Evolutionary conservation across 2,888 invertebrate species (phyloP), one percentile per base, ranked within the genome.

Genomic region (Onchidella celtica): DNA sequence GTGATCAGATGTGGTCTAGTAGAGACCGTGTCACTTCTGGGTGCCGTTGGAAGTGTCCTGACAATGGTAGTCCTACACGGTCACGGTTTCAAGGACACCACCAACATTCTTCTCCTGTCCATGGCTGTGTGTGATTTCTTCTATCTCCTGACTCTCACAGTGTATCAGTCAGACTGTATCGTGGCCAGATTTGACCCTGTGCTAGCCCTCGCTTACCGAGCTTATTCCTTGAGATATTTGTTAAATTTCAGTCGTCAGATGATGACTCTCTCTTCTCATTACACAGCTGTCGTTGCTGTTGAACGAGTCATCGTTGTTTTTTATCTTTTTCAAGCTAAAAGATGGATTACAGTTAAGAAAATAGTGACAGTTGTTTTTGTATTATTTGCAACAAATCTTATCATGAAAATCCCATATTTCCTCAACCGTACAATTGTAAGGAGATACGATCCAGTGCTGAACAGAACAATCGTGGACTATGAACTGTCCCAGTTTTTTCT

Each of bases 91-190:
- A 4, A 3, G 40, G 9, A 24, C 38, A 70, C 36, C 3, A 70
- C 14, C 70, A 70, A 14, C n/a, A 21, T 70, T n/a, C 9, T 70
- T 21, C 70, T 70, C n/a, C 21, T 38, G 32, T 70, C 70, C 11
- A 17, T 70, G 70, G 70, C 70, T 4, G 70, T 70, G n/a, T 24
- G 32, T 38, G 70, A 70, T 40, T 24, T 70, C 6, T n/a, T 70
- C 11, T 24, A 32, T 40, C 38, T 70, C 24, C 24, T 70, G n/a
- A 70, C 70, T 3, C 27, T 70, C 11, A 6, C 24, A 3, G n/a
- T 70, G 9, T 9, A 34, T n/a, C 36, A 70, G 24, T n/a, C 40
- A 3, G 27, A 24, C 70, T 34, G 27, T 17, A 24, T 70, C 70
- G 21, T 70, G 21, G 36, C 3, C 6, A 9, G 9, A 9, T 70